phyloP scores from a whole-genome alignment of 2,888 invertebrate genomes.

The Acanthoscelides obtectus region DNA sequence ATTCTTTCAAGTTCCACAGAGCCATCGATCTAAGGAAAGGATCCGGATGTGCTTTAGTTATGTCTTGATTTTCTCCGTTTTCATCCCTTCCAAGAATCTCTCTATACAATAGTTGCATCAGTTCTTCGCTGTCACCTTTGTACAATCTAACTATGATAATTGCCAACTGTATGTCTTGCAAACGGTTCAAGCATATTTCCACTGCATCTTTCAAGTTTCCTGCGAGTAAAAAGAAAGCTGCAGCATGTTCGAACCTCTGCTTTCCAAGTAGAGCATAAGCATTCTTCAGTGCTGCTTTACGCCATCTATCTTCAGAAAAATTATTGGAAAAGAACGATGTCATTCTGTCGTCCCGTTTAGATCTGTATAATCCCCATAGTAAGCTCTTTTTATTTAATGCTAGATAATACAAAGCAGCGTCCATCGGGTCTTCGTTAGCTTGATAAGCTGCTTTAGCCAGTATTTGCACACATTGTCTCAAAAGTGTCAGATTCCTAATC shows the following conservation, averaged over 20 bases:
- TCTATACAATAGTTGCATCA: slow-evolving; percentile 72
- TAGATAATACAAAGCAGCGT: slow-evolving; percentile 94
- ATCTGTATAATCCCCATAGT: slow-evolving; percentile 92
- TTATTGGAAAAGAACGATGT: slow-evolving; percentile 92
- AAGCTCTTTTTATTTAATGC: slow-evolving; percentile 98
- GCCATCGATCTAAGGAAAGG: slow-evolving; percentile 98
- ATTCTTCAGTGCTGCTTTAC: slow-evolving; percentile 96
- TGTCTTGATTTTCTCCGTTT: slow-evolving; percentile 63
- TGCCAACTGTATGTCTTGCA: slow-evolving; percentile 93
- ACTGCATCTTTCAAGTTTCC: slow-evolving; percentile 93
- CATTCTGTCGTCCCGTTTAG: slow-evolving; percentile 86
- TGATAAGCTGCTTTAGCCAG: slow-evolving; percentile 93
- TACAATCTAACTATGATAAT: slow-evolving; percentile 90
- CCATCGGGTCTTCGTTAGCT: slow-evolving; percentile 88
- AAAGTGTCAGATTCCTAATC: slow-evolving; percentile 77
- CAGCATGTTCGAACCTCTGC: slow-evolving; percentile 95
- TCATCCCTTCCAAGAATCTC: slow-evolving; percentile 72
- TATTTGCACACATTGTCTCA: slow-evolving; percentile 84
- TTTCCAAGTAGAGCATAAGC: slow-evolving; percentile 92
- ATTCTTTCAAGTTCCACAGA: slow-evolving; percentile 91
- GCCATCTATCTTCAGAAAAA: slow-evolving; percentile 89
- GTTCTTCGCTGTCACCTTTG: slow-evolving; percentile 71
- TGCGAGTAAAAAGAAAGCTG: slow-evolving; percentile 95
- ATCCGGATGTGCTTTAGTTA: slow-evolving; percentile 80
- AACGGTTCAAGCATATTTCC: slow-evolving; percentile 86